Conservation (phyloP, 2,113 vertebrate species). For the Pseudorectes ferrugineus region DNA sequence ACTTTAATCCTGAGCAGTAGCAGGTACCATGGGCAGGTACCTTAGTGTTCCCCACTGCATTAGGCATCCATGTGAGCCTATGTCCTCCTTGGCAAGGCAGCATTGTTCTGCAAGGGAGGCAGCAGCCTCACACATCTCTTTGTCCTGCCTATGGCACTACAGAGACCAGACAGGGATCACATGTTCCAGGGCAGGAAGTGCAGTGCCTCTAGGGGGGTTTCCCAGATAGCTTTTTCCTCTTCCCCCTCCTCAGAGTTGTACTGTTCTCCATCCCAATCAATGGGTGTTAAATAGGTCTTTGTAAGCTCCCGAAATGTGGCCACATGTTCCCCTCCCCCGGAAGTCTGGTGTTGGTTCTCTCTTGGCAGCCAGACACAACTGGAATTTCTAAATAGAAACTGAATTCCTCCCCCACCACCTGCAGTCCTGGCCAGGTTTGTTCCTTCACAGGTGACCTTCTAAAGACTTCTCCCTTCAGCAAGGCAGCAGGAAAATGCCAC, state of each 20-base stretch:
- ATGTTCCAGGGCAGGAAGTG: background rate
- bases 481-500: background rate
- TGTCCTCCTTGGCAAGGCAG: fast-evolving
- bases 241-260: background rate
- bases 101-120: background rate
- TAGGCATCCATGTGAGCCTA: background rate
- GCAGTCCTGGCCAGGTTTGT: background rate
- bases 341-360: background rate
- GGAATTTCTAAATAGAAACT: background rate
- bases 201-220: background rate
- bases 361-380: background rate
- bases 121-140: fast-evolving
- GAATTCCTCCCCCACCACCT: background rate
- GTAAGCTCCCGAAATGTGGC: background rate
- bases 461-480: background rate
- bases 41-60: background rate
- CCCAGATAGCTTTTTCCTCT: background rate
- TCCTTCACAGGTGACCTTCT: slow-evolving; percentile 8
- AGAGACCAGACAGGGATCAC: background rate
- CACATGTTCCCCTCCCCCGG: fast-evolving
- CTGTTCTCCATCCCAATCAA: background rate
- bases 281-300: background rate
- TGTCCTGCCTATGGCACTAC: fast-evolving
- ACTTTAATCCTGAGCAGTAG: background rate
- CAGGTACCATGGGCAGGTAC: background rate